These are phyloP conservation scores for Bradypodion ventrale DNA, from an alignment of 2,797 vertebrate species.

Conservation along the genomic window DNA sequence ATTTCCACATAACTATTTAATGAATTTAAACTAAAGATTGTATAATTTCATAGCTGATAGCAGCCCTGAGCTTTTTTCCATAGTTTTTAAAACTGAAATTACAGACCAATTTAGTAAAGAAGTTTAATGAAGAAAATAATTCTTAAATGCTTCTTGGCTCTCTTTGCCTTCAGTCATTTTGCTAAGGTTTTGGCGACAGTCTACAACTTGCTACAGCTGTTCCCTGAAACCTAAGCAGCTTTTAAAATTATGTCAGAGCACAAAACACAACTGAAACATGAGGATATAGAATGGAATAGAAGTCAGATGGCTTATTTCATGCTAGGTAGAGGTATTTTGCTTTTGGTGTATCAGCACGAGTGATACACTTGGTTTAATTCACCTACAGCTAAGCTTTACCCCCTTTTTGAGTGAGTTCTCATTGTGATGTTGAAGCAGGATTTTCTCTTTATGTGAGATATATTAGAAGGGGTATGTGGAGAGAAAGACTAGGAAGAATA, in stretches of 20 bases:
- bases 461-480: not conserved
- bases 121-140: constrained; percentile 57
- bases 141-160: constrained; percentile 24
- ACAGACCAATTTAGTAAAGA: constrained; percentile 35
- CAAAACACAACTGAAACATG: not conserved
- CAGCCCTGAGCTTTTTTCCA: constrained; percentile 11
- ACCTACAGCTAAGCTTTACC: not conserved
- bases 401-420: not conserved
- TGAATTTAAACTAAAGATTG: constrained; percentile 59
- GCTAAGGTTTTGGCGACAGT: not conserved
- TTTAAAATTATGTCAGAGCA: not conserved
- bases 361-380: not conserved
- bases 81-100: constrained; percentile 55
- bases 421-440: not conserved
- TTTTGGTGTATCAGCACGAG: not conserved
- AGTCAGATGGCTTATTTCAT: fast-evolving
- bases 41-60: constrained; percentile 34
- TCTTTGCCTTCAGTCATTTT: not conserved
- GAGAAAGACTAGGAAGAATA: not conserved
- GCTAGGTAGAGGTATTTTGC: not conserved
- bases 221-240: not conserved
- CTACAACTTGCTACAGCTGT: not conserved
- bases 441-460: not conserved
- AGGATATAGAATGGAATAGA: not conserved
- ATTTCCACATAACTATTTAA: constrained; percentile 59